Evolutionary conservation across 1,140 invertebrate species (phyloP).

Genomic region (Lepidurus couesii): DNA sequence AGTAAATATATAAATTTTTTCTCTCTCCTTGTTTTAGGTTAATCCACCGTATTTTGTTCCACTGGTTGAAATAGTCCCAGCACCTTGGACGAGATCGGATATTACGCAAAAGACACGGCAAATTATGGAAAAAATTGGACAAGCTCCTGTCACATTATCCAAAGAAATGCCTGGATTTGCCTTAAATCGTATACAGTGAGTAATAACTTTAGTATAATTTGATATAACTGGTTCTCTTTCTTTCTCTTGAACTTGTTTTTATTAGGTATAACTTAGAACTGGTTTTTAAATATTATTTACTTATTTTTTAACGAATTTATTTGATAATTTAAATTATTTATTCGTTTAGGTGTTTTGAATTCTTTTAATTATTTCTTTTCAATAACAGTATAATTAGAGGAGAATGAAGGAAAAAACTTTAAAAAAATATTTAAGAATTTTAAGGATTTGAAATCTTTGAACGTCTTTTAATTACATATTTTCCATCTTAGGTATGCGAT

Average conservation of each 20-base stretch:
- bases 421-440: too few relatives aligned
- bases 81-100: slow-evolving; percentile 75
- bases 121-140: slow-evolving; percentile 82
- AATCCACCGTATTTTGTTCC: slow-evolving; percentile 96
- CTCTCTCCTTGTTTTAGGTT: slow-evolving; percentile 50
- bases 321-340: too few relatives aligned
- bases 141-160: slow-evolving; percentile 75
- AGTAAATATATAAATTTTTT: slow-evolving; percentile 28
- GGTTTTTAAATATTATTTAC: too few relatives aligned
- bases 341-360: too few relatives aligned
- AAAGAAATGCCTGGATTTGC: slow-evolving; percentile 88
- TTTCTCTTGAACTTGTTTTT: background rate
- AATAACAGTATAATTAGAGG: too few relatives aligned
- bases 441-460: too few relatives aligned
- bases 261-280: too few relatives aligned
- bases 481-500: slow-evolving; percentile 68
- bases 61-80: slow-evolving; percentile 87
- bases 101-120: slow-evolving; percentile 60
- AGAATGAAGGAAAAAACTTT: too few relatives aligned
- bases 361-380: too few relatives aligned
- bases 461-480: too few relatives aligned
- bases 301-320: too few relatives aligned
- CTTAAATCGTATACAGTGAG: slow-evolving; percentile 85
- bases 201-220: slow-evolving; percentile 36
- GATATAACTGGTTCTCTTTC: slow-evolving; percentile 17